Evolutionary conservation across 2,888 invertebrate species (phyloP), one percentile per base, ranked within the genome.

Genomic region (Clusia tigrina): DNA sequence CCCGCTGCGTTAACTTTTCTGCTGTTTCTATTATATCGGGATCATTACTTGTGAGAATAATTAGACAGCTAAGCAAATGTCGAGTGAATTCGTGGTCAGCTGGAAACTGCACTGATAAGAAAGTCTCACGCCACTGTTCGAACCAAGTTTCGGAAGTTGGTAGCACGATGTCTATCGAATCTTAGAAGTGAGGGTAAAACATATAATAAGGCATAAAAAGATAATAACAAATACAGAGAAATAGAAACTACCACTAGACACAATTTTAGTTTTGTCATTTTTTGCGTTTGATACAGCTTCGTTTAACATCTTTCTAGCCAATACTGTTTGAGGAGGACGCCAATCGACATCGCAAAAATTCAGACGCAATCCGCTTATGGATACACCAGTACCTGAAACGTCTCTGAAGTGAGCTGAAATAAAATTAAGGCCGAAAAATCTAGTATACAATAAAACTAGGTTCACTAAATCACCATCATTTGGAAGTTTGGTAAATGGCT

Each of bases 81-180:
- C 93, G 93, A 0, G 96, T 92, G 79, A 96, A 98, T 85, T 99
- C 99, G 86, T 98, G 98, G 79, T 98, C 98, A 2, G 93, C 91
- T 18, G 94, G 93, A 81, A 92, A 93, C 79, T 94, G 91, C 64
- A 95, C 90, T 77, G 91, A 90, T 52, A 96, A 86, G 83, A 97
- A 97, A 25, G 92, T 92, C 74, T 96, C 95, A 74, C 96, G 88
- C 94, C 96, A 98, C 10, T 91, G 89, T 83, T 97, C 96, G 86
- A 94, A 98, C 98, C 98, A 98, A 15, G 95, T 92, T 59, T 94
- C 93, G 10, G 89, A 87, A 38, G 88, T 85, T 26, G 94, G 94
- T 72, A 93, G 86, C 71, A 86, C 85, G 51, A 86, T 83, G 46
- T 85, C 88, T 88, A 12, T 32, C 6, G 2, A 25, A 22, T 48